Evolutionary conservation across 2,797 vertebrate species (phyloP).

Genomic region (Acanthurus leucopareius): DNA sequence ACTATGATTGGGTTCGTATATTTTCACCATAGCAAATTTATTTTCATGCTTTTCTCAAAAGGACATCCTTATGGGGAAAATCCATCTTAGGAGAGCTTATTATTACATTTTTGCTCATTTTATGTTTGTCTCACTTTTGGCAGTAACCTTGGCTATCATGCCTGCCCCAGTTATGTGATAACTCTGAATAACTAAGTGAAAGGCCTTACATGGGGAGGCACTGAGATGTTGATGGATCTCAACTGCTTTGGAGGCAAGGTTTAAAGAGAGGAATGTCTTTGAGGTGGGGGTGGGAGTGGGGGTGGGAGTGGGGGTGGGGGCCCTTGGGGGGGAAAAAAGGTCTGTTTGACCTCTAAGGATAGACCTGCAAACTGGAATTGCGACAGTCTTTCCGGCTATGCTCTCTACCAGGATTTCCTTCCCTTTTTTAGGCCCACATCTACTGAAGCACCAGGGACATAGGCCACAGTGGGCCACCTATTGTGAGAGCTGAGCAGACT

Average conservation of each 20-base stretch:
- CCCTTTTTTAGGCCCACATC: conserved; percentile 76
- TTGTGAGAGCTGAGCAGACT: conserved; percentile 79
- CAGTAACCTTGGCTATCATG: conserved; percentile 47
- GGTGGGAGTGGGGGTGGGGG: conserved; percentile 48
- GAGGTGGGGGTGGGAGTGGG: conserved; percentile 53
- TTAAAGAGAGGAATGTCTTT: conserved; percentile 76
- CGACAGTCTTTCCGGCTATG: conserved; percentile 71
- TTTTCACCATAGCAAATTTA: conserved; percentile 67
- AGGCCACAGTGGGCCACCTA: conserved; percentile 78
- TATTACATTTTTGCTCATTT: conserved; percentile 44
- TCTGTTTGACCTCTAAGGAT: conserved; percentile 78
- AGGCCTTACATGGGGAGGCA: conserved; percentile 46
- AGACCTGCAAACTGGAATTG: conserved; percentile 78
- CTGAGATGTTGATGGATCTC: conserved; percentile 60
- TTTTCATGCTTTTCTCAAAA: conserved; percentile 60
- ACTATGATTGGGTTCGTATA: conserved; percentile 57
- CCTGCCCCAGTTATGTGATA: conserved; percentile 17
- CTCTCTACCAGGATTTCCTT: conserved; percentile 86
- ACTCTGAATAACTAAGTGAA: conserved; percentile 50
- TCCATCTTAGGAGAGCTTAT: conserved; percentile 43
- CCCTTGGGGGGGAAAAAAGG: conserved; percentile 48
- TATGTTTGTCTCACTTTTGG: conserved; percentile 53
- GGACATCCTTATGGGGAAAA: conserved; percentile 43
- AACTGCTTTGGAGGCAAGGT: conserved; percentile 54
- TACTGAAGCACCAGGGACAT: conserved; percentile 74